A percentile compares a stretch with the other conserved stretches of the same genome.
Conservation (phyloP, 2,888 invertebrate genomes). For the Monoplex corrugatus region DNA sequence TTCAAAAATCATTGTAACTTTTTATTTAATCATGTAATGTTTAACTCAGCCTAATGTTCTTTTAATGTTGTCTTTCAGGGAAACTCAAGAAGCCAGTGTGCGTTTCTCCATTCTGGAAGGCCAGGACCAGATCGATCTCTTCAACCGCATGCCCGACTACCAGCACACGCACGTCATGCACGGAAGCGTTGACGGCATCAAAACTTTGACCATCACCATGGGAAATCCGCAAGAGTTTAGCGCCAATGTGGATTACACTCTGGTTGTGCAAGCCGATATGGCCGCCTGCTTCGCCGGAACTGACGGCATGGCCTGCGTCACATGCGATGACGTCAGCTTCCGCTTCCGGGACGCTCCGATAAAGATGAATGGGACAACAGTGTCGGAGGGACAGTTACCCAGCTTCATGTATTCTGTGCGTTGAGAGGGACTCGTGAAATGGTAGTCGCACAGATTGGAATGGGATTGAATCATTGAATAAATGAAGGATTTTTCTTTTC, state of each 20-base stretch:
- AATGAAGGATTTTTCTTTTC: no score
- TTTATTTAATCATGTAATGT: no score
- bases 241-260: conserved; percentile 33
- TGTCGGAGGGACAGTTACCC: conserved; percentile 45
- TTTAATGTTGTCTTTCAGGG: background rate
- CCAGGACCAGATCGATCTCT: conserved; percentile 32
- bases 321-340: conserved; percentile 43
- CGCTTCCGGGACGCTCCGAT: conserved; percentile 47
- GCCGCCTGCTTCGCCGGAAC: conserved; percentile 44
- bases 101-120: conserved; percentile 24
- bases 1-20: no score
- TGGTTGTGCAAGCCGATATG: conserved; percentile 45
- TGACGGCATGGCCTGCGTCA: conserved; percentile 36
- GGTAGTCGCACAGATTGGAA: no score
- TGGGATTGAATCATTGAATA: no score
- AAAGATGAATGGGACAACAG: conserved; percentile 44
- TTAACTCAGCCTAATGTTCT: no score
- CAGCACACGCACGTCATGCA: conserved; percentile 9
- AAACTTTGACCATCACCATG: conserved; percentile 9
- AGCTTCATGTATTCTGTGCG: conserved; percentile 33
- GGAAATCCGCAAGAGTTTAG: background rate
- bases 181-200: background rate
- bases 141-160: conserved; percentile 36
- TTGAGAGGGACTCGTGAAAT: no score
- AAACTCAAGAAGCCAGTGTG: conserved; percentile 17